Base-by-base conservation (phyloP, 2,113 vertebrate genomes). In the Corynorhinus townsendii region DNA sequence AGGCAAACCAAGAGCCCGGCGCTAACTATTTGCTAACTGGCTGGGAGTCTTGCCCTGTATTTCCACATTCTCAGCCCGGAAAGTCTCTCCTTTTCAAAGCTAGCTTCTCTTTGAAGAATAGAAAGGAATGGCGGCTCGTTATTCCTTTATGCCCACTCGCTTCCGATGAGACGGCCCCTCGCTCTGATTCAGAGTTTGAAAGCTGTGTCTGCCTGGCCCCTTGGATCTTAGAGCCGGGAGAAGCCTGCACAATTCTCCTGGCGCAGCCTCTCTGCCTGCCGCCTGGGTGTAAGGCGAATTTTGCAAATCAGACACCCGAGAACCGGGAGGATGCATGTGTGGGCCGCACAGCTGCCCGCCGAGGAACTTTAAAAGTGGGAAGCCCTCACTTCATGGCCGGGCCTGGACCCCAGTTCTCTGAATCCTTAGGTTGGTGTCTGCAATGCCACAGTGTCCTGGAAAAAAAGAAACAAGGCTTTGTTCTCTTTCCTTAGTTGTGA, bases 31-130 rank as follows among this genome's bases (percentile, higher is more conserved):
- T 69, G 77, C 40, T 89, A 40, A 28, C 59, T 43, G 24, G 7
- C 92, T 66, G 68, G 82, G 35, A 35, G 11, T 88, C 47, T 16
- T 66, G 62, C 3, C 77, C 72, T 56, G 11, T 66, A 30, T 90
- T 95, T 85, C 93, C 12, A 26, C 75, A 52, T 96, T 72, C 89
- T 89, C 45, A 45, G 28, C 47, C 81, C 15, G 8, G 35, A 54
- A 47, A 69, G 81, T 3, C 35, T 22, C 35, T 35, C 45, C 81
- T 77, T 73, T 93, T 90, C 76, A 86, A 85, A 86, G 71, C 54
- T n/a, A 43, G 47, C 33, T 72, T 94, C 82, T 72, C 88, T 96
- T 88, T 95, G 95, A 96, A 90, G 90, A 90, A 33, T 16, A 88
- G 59, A 83, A 77, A 73, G 75, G 72, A 64, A 75, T 7, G 77